Conservation (phyloP, 35 echinoderm and acorn worm species). For the Acanthaster planci region DNA sequence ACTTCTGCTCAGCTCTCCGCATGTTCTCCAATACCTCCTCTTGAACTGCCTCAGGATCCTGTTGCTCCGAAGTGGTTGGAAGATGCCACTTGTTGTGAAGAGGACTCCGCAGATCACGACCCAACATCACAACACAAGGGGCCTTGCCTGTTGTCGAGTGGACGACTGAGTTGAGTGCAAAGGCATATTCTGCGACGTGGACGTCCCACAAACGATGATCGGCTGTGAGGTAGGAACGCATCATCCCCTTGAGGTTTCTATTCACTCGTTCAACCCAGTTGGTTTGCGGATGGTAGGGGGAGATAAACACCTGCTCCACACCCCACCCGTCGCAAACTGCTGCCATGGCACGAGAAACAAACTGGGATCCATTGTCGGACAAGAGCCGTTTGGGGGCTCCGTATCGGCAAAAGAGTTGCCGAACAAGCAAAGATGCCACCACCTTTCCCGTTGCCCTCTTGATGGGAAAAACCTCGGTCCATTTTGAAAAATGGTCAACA, state of each 20-base stretch:
- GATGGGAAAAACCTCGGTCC: constrained; percentile 23
- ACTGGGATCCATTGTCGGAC: constrained; percentile 61
- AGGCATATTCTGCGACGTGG: constrained; percentile 55
- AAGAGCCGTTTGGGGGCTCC: constrained; percentile 53
- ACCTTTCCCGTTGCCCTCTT: constrained; percentile 17
- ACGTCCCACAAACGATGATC: constrained; percentile 66
- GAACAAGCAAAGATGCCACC: constrained; percentile 4
- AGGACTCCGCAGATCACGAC: constrained; percentile 32
- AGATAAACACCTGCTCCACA: constrained; percentile 56
- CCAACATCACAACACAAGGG: constrained; percentile 38
- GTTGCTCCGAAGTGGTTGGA: neutral
- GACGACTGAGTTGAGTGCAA: constrained; percentile 48
- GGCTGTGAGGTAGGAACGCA: constrained; percentile 30
- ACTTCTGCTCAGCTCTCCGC: neutral
- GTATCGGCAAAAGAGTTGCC: constrained; percentile 52
- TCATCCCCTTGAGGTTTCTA: constrained; percentile 50
- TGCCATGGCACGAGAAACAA: constrained; percentile 36
- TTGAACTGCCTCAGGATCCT: neutral
- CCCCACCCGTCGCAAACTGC: constrained; percentile 53
- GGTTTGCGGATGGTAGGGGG: constrained; percentile 56
- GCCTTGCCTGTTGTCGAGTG: constrained; percentile 31
- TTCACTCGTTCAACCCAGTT: constrained; percentile 68
- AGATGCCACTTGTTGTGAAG: neutral
- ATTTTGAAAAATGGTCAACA: constrained; percentile 24
- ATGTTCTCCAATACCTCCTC: neutral